Conservation (phyloP, 2,888 invertebrate species). For the Cantharis nigra region DNA sequence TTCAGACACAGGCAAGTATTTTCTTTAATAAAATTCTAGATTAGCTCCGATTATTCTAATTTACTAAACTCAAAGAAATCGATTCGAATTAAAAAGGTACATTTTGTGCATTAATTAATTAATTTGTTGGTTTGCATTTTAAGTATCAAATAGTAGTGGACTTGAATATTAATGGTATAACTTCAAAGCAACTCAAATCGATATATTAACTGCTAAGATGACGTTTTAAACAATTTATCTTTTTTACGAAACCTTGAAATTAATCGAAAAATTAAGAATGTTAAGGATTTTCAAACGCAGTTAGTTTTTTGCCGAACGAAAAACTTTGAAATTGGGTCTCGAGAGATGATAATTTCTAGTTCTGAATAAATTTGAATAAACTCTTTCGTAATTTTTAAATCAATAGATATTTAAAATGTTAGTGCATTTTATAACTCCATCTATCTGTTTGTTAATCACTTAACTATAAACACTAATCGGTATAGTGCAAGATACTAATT, state of each 20-base stretch:
- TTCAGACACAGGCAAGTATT: constrained; percentile 83
- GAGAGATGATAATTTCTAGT: neutral
- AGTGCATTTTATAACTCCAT: neutral
- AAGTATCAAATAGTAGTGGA: neutral
- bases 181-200: neutral
- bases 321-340: neutral
- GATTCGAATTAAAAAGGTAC: neutral
- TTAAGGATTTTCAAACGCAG: neutral
- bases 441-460: neutral
- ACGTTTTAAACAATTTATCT: neutral
- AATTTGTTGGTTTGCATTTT: neutral
- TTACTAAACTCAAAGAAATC: neutral
- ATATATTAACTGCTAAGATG: neutral
- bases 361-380: neutral
- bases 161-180: constrained; percentile 1
- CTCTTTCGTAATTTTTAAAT: neutral
- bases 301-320: neutral
- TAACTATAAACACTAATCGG: neutral
- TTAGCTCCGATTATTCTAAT: neutral
- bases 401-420: neutral
- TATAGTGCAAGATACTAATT: neutral
- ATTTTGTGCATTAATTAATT: neutral
- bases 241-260: neutral
- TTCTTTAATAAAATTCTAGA: neutral
- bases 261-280: neutral